Evolutionary conservation across 2,888 invertebrate genomes (phyloP).

Genomic region (Cephus nigrinus): DNA sequence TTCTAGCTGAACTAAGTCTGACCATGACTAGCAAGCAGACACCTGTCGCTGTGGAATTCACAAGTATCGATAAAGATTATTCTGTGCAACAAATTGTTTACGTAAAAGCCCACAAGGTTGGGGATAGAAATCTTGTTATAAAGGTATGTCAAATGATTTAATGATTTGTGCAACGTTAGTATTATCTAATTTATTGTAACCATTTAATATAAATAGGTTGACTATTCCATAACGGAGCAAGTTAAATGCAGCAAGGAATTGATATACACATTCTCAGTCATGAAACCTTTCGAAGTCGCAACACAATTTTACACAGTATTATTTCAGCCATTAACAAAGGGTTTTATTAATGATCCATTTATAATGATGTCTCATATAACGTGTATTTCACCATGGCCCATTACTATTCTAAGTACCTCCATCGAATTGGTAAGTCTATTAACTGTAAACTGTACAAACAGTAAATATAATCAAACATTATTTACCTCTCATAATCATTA

Average conservation of each 20-base stretch:
- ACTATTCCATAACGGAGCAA: conserved; percentile 52
- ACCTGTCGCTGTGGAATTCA: conserved; percentile 37
- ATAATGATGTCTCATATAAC: conserved; percentile 77
- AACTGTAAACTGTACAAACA: conserved; percentile 22
- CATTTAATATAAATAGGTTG: conserved; percentile 44
- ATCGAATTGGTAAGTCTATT: conserved; percentile 70
- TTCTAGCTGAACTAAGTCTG: conserved; percentile 57
- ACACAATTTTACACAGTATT: conserved; percentile 75
- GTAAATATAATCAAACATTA: background rate
- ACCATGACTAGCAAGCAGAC: conserved; percentile 52
- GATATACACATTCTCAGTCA: conserved; percentile 72
- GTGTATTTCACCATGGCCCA: conserved; percentile 78
- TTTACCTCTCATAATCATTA: background rate
- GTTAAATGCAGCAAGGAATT: conserved; percentile 71
- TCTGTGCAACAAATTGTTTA: conserved; percentile 73
- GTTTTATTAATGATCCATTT: conserved; percentile 77
- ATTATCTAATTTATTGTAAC: background rate
- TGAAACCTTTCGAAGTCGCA: conserved; percentile 78
- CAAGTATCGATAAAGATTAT: conserved; percentile 68
- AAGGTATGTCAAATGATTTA: conserved; percentile 64
- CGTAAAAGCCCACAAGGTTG: conserved; percentile 73
- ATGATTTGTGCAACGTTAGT: background rate
- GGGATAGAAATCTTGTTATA: conserved; percentile 71
- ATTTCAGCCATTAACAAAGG: conserved; percentile 75
- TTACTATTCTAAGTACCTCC: conserved; percentile 74